Conservation (phyloP, 2,113 vertebrate species). For the Lepidothrix coronata region DNA sequence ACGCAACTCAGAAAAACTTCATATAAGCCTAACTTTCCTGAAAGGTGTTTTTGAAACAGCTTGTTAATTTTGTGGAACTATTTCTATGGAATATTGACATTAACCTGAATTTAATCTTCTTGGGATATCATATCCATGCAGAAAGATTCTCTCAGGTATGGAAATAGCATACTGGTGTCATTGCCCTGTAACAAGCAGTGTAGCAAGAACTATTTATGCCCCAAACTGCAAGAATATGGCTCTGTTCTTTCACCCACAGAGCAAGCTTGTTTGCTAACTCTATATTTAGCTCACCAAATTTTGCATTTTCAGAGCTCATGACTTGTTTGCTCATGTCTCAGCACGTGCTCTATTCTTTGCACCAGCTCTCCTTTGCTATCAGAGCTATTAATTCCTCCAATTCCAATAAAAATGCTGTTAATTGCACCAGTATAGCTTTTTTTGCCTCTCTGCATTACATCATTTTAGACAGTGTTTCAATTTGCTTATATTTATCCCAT, state of each 20-base stretch:
- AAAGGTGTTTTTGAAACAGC: not conserved
- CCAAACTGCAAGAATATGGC: not conserved
- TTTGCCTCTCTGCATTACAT: not conserved
- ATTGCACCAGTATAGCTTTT: not conserved
- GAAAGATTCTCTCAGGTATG: not conserved
- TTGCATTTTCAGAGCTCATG: not conserved
- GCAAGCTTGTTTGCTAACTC: not conserved
- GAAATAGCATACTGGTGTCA: not conserved
- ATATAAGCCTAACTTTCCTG: not conserved
- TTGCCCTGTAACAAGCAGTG: not conserved
- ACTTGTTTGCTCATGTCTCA: not conserved
- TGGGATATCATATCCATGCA: not conserved
- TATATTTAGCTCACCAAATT: not conserved
- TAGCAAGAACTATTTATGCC: not conserved
- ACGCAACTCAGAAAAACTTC: not conserved
- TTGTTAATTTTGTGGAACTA: not conserved
- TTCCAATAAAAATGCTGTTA: not conserved
- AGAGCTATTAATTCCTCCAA: not conserved
- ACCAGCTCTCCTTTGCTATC: not conserved
- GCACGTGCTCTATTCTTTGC: not conserved
- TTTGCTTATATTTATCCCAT: not conserved
- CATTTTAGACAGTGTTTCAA: not conserved
- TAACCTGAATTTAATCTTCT: not conserved
- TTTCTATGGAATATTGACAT: not conserved
- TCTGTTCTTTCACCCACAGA: not conserved